Conservation (phyloP, 2,113 vertebrate genomes). For the Tetrax tetrax region DNA sequence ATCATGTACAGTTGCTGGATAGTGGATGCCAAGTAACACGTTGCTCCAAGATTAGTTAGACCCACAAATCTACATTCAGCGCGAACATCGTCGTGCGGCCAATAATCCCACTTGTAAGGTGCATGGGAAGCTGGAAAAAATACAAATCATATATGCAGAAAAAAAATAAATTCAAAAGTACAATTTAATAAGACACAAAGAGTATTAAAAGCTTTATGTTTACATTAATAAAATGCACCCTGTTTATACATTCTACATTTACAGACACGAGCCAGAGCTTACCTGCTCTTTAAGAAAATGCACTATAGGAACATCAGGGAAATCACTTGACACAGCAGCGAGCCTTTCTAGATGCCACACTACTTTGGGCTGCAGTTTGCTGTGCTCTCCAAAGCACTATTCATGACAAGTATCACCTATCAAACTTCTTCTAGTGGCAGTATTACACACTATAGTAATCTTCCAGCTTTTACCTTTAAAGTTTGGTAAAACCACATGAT, state of each 20-base stretch:
- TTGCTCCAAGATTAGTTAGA: slow-evolving; percentile 95
- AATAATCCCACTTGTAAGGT: slow-evolving; percentile 99
- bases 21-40: slow-evolving; percentile 97
- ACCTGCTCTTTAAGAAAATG: not conserved
- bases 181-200: not conserved
- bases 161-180: not conserved
- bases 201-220: not conserved
- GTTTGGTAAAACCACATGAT: not conserved
- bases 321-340: not conserved
- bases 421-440: not conserved
- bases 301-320: not conserved
- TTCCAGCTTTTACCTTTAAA: not conserved
- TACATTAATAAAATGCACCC: not conserved
- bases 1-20: slow-evolving; percentile 99
- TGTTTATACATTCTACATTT: not conserved
- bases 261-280: not conserved
- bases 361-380: not conserved
- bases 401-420: not conserved
- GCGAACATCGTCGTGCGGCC: slow-evolving; percentile 97
- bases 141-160: not conserved
- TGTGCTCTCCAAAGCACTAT: not conserved
- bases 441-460: not conserved
- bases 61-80: slow-evolving; percentile 97
- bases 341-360: not conserved
- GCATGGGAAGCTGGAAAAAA: slow-evolving; percentile 88